Evolutionary conservation across 92 coral and sea anemone species (phyloP), one percentile per base, ranked within the genome.

Genomic region (Palythoa caribaeorum): DNA sequence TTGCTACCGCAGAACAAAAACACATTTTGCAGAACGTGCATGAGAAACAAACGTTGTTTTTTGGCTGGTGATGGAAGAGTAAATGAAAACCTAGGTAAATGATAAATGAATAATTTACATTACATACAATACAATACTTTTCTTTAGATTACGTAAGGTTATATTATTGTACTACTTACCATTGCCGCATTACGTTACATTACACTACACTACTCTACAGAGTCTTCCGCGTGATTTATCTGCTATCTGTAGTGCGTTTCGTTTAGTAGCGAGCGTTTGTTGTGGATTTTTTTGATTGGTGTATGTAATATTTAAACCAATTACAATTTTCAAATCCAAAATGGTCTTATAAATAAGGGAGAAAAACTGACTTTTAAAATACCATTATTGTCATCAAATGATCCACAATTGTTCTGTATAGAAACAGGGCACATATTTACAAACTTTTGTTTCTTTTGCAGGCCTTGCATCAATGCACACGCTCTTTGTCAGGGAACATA

Each of bases 1-100:
- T 66, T 79, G 19, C 72, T 55, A 2, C 71, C 72, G 16, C 57
- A n/a, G 12, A 5, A 35, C 37, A 47, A 78, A 28, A 57, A 62
- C 4, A 54, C 21, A 5, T 60, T 48, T 39, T 88, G 86, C 21
- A 55, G 53, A 11, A 51, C 83, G 8, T 35, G 13, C 35, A 88
- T 74, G 28, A 66, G 73, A 35, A 2, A 0, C 14, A 90, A 72
- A 38, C 81, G 86, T 9, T 92, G 94, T 44, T 94, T 92, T 81
- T 20, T 39, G 5, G 84, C 96, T 16, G 96, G 96, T 65, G 96
- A 94, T 57, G 78, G 59, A 38, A 84, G 96, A 47, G 90, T 85
- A 6, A 94, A 94, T 57, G 96, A 94, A 38, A 91, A 91, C 69
- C 89, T 19, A 88, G 94, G 94, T 91, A 54, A 66, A 40, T 17